Percentiles rank a stretch among this genome's conserved stretches.
Conservation (phyloP, 37 sponge, comb jelly and placozoan genomes). For the Theonella swinhoei region DNA sequence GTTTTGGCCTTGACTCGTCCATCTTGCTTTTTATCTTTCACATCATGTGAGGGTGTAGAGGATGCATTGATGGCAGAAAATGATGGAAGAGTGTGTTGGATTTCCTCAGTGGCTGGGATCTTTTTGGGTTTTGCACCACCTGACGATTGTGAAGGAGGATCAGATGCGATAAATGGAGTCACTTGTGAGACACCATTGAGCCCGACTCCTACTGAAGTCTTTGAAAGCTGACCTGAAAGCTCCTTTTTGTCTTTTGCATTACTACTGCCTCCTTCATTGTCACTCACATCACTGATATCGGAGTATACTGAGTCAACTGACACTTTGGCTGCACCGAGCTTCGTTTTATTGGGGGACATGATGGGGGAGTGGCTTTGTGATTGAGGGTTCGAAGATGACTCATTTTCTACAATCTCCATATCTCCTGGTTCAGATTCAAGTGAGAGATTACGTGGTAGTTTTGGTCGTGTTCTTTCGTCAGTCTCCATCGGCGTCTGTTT, state of each 20-base stretch:
- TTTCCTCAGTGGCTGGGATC: not conserved
- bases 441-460: not conserved
- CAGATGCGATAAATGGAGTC: not conserved
- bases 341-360: not conserved
- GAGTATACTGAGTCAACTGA: conserved; percentile 25
- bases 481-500: not conserved
- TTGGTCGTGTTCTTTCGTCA: not conserved
- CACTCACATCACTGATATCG: conserved; percentile 70
- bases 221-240: not conserved
- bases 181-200: not conserved
- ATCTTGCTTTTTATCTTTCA: not conserved
- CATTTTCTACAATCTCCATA: conserved; percentile 3
- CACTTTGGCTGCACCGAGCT: not conserved
- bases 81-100: conserved; percentile 5
- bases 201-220: too few species aligned
- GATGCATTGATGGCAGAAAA: not conserved
- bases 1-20: not conserved
- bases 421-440: not conserved
- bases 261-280: conserved; percentile 8
- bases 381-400: not conserved
- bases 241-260: not conserved
- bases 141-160: not conserved
- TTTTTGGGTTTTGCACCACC: not conserved
- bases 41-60: not conserved
- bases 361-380: not conserved